Base-by-base conservation (phyloP, 2,113 vertebrate genomes). In the Macaca nemestrina region DNA sequence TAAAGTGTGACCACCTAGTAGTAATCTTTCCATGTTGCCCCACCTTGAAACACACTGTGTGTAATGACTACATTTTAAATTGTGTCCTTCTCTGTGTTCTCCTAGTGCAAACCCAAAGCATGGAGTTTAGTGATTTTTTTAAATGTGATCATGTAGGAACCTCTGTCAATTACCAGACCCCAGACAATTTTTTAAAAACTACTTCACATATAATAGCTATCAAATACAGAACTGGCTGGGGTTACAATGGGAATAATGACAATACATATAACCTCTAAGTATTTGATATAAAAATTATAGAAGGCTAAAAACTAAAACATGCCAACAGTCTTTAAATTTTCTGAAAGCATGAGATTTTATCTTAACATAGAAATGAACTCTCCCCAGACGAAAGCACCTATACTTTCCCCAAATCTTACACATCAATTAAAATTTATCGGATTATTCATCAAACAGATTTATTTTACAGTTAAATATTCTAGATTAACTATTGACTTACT, bases 401-500 rank as follows among this genome's bases (percentile, higher is more conserved):
- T 20, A 20, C 72, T 82, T 67, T 88, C 45, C 32, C 32, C 18
- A 64, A 43, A 80, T 80, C 55, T 50, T 55, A 83, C n/a, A 64
- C 23, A 87, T n/a, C 92, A 76, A 22, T 20, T 11, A 25, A 88
- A 93, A 18, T 25, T n/a, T 22, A 38, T 50, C 5, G n/a, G 57
- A 73, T 84, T 82, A 48, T 64, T 64, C 45, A 73, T 17, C 1
- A 43, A 61, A 38, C 8, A 59, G 7, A 5, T 22, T 59, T 6
- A 1, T 78, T 52, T 55, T 20, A 86, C 25, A 48, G 14, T 45
- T 88, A 18, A 35, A 38, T 95, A 55, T 89, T 98, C 98, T 20
- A 98, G 96, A 59, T 95, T 98, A 82, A 97, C 85, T 98, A 96
- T 99, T 64, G 92, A 22, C 25, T 98, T 97, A 16, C 94, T 98